These are phyloP conservation scores for Pseudochaenichthys georgianus DNA, from an alignment of 2,797 vertebrate genomes.

Conservation along the genomic window DNA sequence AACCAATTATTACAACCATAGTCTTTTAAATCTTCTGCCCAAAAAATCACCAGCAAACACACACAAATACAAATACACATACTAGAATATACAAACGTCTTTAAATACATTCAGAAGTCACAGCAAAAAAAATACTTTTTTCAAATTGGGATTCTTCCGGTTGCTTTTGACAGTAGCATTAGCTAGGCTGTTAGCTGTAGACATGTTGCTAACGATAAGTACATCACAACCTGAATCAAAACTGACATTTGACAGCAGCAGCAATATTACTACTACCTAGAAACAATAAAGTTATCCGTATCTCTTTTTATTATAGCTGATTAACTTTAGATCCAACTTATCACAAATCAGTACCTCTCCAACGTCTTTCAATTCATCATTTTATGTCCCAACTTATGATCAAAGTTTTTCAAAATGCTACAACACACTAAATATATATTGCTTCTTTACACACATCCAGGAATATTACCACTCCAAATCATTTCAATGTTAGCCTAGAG, in stretches of 20 bases:
- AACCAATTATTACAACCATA: not conserved
- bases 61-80: too few relatives aligned
- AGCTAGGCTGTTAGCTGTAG: too few relatives aligned
- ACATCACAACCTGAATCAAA: too few relatives aligned
- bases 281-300: not conserved
- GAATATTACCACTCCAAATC: constrained; percentile 29
- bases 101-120: too few relatives aligned
- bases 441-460: constrained; percentile 6
- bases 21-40: not conserved
- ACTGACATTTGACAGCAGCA: too few relatives aligned
- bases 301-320: constrained; percentile 9
- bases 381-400: not conserved
- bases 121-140: too few relatives aligned
- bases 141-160: too few relatives aligned
- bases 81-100: not conserved
- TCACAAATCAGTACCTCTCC: constrained; percentile 27
- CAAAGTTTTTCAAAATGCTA: constrained; percentile 23
- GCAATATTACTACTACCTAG: too few relatives aligned
- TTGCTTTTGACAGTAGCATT: too few relatives aligned
- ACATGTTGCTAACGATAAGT: too few relatives aligned
- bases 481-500: constrained; percentile 31
- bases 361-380: constrained; percentile 3
- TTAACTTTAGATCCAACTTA: constrained; percentile 23
- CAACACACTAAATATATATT: not conserved
- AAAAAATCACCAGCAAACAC: not conserved